Conservation (phyloP, 2,113 vertebrate genomes). For the Symphodus melops region DNA sequence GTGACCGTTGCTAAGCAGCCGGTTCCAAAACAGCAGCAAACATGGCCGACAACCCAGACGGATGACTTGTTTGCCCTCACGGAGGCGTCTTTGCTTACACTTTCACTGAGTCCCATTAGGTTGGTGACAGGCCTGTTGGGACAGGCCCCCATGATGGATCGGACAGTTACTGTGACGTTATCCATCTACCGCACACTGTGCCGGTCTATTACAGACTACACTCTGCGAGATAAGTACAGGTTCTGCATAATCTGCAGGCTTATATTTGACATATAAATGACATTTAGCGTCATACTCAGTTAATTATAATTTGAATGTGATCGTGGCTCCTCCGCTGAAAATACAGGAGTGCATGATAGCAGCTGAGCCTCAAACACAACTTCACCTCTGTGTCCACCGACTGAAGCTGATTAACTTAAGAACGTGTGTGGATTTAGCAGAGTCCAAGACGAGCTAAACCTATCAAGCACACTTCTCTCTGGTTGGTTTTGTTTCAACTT, state of each 20-base stretch:
- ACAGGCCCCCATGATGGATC: constrained; percentile 41
- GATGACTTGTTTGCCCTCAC: constrained; percentile 56
- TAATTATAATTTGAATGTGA: constrained; percentile 39
- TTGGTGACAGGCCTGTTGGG: constrained; percentile 24
- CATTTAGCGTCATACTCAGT: constrained; percentile 27
- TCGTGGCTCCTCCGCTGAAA: constrained; percentile 5
- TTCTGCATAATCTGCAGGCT: constrained; percentile 31
- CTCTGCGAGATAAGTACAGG: constrained; percentile 19
- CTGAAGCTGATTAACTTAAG: not conserved
- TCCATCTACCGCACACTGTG: constrained; percentile 15
- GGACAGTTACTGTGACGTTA: constrained; percentile 15
- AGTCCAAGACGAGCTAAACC: not conserved
- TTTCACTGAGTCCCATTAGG: constrained; percentile 55
- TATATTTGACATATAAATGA: constrained; percentile 37
- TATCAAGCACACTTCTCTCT: no score
- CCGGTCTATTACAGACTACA: constrained; percentile 26
- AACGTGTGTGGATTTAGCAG: not conserved
- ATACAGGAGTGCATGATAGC: not conserved
- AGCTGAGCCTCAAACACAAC: not conserved
- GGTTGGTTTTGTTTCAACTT: no score
- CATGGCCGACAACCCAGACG: constrained; percentile 47
- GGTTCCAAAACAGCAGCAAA: constrained; percentile 66
- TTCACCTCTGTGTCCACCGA: not conserved
- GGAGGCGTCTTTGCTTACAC: constrained; percentile 50
- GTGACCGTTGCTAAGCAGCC: constrained; percentile 71